Evolutionary conservation across 2,113 vertebrate genomes (phyloP), one percentile per base, ranked within the genome.

Genomic region (Stegostoma tigrinum): DNA sequence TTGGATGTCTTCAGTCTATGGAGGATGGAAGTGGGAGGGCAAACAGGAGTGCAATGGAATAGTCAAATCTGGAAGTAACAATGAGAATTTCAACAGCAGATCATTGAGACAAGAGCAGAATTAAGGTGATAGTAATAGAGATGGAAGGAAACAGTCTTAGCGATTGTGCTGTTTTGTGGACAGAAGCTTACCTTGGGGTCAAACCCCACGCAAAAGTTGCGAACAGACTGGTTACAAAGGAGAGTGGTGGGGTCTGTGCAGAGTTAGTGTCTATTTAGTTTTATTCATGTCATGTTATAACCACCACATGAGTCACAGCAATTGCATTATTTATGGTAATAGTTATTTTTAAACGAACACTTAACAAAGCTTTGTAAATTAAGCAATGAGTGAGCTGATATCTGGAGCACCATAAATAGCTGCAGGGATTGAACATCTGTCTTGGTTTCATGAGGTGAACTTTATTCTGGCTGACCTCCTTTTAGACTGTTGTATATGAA

Each of bases 401-500:
- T 52, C 27, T 30, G 34, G 23, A 94, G 45, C 3, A 14, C 45
- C 94, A 95, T 90, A 96, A 95, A 45, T 45, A 14, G 96, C 93
- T 96, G 96, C 96, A 96, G 94, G 96, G 96, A 96, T 96, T 27
- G 15, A 96, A 97, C 96, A 96, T 97, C 96, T 97, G 97, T 96
- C 97, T 96, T 96, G 96, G 96, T 72, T 12, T 72, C 42, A 12
- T 72, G 68, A 72, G 97, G 97, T 96, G 67, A 14, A 0, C 75
- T 95, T 95, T 95, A 10, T 94, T 89, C 17, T 97, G 96, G 96
- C 96, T 97, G 95, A 8, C 95, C 96, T 75, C 96, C 97, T 96
- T 96, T 10, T 96, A 97, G 97, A 64, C 21, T 96, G 5, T 70
- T 95, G 95, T 55, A 94, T 52, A 96, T 97, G 97, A 97, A 15